Evolutionary conservation across 2,797 vertebrate species (phyloP).

Genomic region (Echeneis naucrates): DNA sequence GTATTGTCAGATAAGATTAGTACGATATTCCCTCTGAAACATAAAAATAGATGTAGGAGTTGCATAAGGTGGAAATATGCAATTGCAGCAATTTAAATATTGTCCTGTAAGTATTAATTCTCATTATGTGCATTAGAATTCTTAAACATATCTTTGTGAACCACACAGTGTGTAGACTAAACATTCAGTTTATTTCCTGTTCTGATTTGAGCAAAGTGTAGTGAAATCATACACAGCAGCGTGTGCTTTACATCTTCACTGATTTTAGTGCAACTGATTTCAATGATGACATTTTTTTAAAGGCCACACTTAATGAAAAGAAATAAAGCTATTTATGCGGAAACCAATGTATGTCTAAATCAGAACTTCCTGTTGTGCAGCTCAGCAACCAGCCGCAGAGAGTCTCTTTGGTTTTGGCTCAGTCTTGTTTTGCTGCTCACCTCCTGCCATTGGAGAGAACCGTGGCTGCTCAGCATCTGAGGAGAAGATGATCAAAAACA

Average conservation of each 20-base stretch:
- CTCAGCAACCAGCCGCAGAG: constrained; percentile 81
- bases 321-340: constrained; percentile 3
- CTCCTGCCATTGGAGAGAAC: constrained; percentile 86
- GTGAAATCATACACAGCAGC: constrained; percentile 12
- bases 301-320: constrained; percentile 27
- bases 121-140: constrained; percentile 4
- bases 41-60: neutral
- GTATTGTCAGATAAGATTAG: neutral
- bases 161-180: constrained; percentile 5
- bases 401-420: constrained; percentile 84
- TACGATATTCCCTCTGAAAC: neutral
- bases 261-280: constrained; percentile 21
- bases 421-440: constrained; percentile 84
- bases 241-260: constrained; percentile 14
- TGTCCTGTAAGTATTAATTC: neutral
- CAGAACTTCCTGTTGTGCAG: constrained; percentile 85
- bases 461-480: constrained; percentile 58
- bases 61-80: neutral
- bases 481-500: neutral
- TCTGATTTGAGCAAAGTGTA: constrained; percentile 20
- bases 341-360: constrained; percentile 51
- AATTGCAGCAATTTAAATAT: neutral
- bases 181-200: neutral
- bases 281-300: neutral
- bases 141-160: neutral